Conservation (phyloP, 1,140 invertebrate species). For the Listronotus bonariensis region DNA sequence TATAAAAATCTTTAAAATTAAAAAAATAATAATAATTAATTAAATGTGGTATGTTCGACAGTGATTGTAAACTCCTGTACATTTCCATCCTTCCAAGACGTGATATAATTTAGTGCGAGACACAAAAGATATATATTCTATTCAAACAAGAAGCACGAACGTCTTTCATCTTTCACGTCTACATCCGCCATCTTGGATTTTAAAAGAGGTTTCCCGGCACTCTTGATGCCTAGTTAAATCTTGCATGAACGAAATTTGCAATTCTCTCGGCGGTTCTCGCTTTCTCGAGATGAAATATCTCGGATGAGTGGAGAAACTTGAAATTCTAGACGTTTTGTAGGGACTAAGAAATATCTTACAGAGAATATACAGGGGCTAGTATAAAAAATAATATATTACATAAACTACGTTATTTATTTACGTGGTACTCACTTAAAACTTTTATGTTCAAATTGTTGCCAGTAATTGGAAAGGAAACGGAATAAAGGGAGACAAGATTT, state of each 20-base stretch:
- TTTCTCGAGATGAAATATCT: constrained; percentile 6
- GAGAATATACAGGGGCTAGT: no score
- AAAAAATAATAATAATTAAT: no score
- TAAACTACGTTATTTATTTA: no score
- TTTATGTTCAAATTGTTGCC: no score
- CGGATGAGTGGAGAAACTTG: constrained; percentile 1
- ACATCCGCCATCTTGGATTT: constrained; percentile 3
- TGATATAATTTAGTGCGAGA: not conserved
- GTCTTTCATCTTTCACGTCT: constrained; percentile 4
- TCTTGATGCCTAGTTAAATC: constrained; percentile 10
- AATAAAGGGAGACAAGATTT: no score
- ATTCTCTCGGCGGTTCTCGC: not conserved
- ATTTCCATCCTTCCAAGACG: no score
- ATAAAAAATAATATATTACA: no score
- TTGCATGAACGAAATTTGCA: constrained; percentile 10
- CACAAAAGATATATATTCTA: not conserved
- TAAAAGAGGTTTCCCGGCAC: not conserved
- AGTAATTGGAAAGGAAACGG: no score
- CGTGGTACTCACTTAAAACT: no score
- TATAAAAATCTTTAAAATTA: no score
- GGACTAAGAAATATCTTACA: not conserved
- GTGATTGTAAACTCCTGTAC: no score
- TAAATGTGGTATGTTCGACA: no score
- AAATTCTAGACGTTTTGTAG: not conserved
- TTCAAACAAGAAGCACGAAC: constrained; percentile 7